Base-by-base conservation (phyloP, 1,140 invertebrate species). In the Araneus ventricosus region DNA sequence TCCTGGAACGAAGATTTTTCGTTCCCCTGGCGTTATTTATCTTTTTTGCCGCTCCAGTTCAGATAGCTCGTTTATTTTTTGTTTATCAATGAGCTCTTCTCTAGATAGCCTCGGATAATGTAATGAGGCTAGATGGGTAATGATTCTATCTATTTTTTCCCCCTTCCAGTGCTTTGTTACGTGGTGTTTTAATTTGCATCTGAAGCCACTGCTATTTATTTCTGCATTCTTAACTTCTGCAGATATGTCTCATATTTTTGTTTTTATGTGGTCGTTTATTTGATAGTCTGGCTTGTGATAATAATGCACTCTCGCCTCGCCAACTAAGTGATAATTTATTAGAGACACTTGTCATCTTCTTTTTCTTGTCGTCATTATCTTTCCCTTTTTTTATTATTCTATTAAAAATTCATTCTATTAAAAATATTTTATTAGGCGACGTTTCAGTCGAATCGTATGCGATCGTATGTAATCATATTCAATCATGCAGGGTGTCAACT, bases 211-310 rank as follows among this genome's bases (percentile, higher is more conserved):
- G 27, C 27, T 27, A 30, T 67, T 67, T 67, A 67, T 67, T 67
- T 67, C 27, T 10, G 4, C 63, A n/a, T 27, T 4, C 70, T 75
- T 34, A 34, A 52, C 30, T 75, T 34, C 27, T 34, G 5, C 70
- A 75, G 70, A 75, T 75, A 75, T 0, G 70, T 14, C 70, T 67
- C 14, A 34, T 8, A 34, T 75, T 37, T n/a, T n/a, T n/a, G n/a
- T n/a, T 75, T 75, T 34, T 75, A 5, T 75, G 34, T 75, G 70
- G 70, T 75, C 70, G 5, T 75, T 75, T 75, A 37, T 75, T 75
- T 34, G 63, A 67, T 67, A 27, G 63, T 10, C 10, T n/a, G n/a
- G 7, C n/a, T 10, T 27, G 14, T 17, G 10, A 75, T 6, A 75
- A 4, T 20, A 34, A 34, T 75, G 30, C 6, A 75, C 37, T 75